Evolutionary conservation across 30 jellyfish, hydroid and myxozoan genomes (phyloP), one percentile per base, ranked within the genome.

Genomic region (Cassiopea xamachana): DNA sequence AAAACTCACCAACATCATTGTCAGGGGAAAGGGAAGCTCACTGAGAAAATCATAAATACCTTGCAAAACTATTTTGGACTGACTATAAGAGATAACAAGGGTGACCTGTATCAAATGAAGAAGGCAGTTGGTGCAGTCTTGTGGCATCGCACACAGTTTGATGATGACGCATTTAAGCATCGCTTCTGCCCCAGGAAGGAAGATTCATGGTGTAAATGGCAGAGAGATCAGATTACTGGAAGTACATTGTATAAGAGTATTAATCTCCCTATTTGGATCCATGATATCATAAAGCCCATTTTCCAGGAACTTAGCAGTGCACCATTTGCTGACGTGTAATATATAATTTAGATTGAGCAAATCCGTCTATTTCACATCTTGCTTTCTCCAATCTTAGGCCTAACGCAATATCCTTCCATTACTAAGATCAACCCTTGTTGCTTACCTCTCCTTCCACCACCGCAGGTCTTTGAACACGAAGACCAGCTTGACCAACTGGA

Each of bases 1-100:
- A 89, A 72, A 50, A 50, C n/a, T 79, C 94, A 19, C 48, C 79
- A 68, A 81, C 95, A 55, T 82, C 89, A 18, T 70, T 81, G 44
- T 81, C 93, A 27, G 18, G 93, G 96, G 7, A 82, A 72, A 68
- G 89, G 91, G 43, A 89, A 82, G 80, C 82, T 89, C 48, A 82
- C 96, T 46, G 92, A 89, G 60, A 69, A 81, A 69, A 27, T 58
- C 14, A 88, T 79, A 43, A 76, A 76, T 60, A 43, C 85, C 85
- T 43, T 76, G 85, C 85, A 76, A 59, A 76, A 76, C 27, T 76
- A 45, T 59, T 76, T 45, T 76, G 85, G 85, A 1, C 10, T 76
- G 70, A 70, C 85, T 6, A 76, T 67, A 12, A 60, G 61, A 49
- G 60, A 73, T 19, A 47, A 74, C 77, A 88, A 80, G 69, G 59